A percentile compares a stretch with the other conserved stretches of the same genome.
phyloP scores from a whole-genome alignment of 2,113 vertebrate species.

The Setophaga coronata region DNA sequence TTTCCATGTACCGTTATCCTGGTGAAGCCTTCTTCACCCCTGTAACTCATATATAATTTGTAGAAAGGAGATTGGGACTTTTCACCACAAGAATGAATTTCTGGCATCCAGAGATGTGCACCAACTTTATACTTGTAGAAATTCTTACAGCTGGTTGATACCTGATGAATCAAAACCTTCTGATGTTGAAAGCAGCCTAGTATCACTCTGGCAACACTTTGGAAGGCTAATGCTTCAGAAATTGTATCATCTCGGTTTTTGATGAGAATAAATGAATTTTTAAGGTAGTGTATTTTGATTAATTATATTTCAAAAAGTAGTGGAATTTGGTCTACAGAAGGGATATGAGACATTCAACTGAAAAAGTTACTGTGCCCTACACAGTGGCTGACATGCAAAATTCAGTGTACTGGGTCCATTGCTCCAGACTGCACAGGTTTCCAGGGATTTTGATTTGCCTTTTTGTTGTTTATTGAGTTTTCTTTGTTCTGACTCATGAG shows the following conservation, averaged over 20 bases:
- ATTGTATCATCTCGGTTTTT: not conserved
- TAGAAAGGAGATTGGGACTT: not conserved
- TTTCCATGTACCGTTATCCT: not conserved
- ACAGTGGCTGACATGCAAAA: not conserved
- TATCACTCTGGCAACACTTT: not conserved
- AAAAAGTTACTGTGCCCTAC: not conserved
- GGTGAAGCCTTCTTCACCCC: not conserved
- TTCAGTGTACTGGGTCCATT: not conserved
- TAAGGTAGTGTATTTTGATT: not conserved
- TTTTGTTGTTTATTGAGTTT: not conserved
- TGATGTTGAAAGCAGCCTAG: not conserved
- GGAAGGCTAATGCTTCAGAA: not conserved
- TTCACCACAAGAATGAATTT: not conserved
- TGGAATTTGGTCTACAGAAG: not conserved
- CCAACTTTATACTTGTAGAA: not conserved
- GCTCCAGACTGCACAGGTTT: not conserved
- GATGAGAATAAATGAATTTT: not conserved
- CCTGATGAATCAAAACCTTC: fast-evolving
- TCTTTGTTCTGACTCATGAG: not conserved
- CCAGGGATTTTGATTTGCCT: not conserved
- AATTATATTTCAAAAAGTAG: not conserved
- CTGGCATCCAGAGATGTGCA: not conserved
- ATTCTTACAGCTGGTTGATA: not conserved
- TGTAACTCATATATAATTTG: not conserved
- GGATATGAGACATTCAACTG: not conserved